Conservation (phyloP, 2,888 invertebrate genomes). For the Brenthis hecate region DNA sequence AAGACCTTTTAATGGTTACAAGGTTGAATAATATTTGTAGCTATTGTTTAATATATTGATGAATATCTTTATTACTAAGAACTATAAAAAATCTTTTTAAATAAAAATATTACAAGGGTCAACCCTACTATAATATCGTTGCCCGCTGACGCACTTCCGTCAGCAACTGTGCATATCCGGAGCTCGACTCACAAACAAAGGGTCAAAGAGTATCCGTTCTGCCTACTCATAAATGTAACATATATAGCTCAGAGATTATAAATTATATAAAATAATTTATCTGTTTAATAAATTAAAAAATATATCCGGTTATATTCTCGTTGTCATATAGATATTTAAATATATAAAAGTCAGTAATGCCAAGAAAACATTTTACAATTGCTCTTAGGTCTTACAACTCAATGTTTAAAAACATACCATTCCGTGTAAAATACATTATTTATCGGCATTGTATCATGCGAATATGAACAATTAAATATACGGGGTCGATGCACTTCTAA, state of each 20-base stretch:
- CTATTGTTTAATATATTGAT: background rate
- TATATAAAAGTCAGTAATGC: too few relatives aligned
- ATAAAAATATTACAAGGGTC: background rate
- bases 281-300: background rate
- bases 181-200: slow-evolving; percentile 72
- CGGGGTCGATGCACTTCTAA: slow-evolving; percentile 54
- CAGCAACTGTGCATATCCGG: slow-evolving; percentile 66
- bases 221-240: slow-evolving; percentile 47
- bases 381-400: background rate
- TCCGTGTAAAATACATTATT: slow-evolving; percentile 36
- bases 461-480: slow-evolving; percentile 56
- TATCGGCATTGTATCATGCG: slow-evolving; percentile 56
- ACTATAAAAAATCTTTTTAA: background rate
- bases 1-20: too few relatives aligned
- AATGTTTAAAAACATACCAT: slow-evolving; percentile 32
- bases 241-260: background rate
- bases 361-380: too few relatives aligned
- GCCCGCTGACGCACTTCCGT: slow-evolving; percentile 69
- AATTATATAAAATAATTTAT: background rate
- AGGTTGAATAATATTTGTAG: too few relatives aligned
- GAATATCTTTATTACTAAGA: background rate
- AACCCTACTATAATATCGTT: slow-evolving; percentile 35
- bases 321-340: too few relatives aligned
- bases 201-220: slow-evolving; percentile 75
- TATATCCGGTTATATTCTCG: too few relatives aligned